Evolutionary conservation across 64 coral and sea anemone genomes (phyloP).

Genomic region (Stylophora pistillata): DNA sequence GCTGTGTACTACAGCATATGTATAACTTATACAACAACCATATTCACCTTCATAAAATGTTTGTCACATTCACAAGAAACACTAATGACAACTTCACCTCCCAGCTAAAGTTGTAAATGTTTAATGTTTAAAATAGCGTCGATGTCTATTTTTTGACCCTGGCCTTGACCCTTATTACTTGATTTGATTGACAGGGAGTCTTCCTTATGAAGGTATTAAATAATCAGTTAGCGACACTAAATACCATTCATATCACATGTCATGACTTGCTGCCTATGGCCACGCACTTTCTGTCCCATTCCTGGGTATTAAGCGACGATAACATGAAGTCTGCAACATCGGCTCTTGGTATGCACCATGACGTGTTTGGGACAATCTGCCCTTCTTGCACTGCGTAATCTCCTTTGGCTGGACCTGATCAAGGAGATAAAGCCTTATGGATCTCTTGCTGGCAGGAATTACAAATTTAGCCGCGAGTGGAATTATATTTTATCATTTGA

Average conservation of each 20-base stretch:
- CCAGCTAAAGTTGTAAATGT: too few species aligned
- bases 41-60: too few species aligned
- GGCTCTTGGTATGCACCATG: slow-evolving; percentile 29
- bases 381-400: slow-evolving; percentile 44
- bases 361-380: slow-evolving; percentile 31
- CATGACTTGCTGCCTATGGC: slow-evolving; percentile 37
- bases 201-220: neutral
- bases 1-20: too few species aligned
- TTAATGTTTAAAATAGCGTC: too few species aligned
- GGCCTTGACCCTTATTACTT: neutral
- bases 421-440: neutral
- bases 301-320: neutral
- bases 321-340: slow-evolving; percentile 49
- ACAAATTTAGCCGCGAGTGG: too few species aligned
- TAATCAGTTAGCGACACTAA: neutral
- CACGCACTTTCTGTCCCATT: slow-evolving; percentile 55
- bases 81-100: too few species aligned
- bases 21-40: too few species aligned
- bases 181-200: neutral
- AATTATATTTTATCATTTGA: too few species aligned
- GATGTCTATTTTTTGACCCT: neutral
- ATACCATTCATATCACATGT: slow-evolving; percentile 1
- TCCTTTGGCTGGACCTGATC: slow-evolving; percentile 22
- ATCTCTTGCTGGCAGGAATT: neutral
- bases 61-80: too few species aligned